phyloP scores from a whole-genome alignment of 2,888 invertebrate species.

The Metacarcinus magister region DNA sequence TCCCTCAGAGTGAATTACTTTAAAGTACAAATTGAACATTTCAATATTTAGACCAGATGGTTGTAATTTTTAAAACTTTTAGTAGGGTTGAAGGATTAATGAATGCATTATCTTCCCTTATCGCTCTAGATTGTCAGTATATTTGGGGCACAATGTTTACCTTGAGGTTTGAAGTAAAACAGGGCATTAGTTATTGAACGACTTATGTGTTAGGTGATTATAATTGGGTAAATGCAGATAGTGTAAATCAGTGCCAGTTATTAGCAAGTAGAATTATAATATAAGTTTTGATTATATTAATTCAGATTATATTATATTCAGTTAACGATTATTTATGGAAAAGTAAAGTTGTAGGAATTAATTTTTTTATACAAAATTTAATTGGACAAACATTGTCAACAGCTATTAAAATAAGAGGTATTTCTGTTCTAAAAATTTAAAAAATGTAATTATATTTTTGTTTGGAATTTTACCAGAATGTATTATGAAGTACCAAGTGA shows the following conservation, averaged over 20 bases:
- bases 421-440: not conserved
- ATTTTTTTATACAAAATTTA: not conserved
- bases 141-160: not conserved
- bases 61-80: slow-evolving; percentile 16
- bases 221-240: not conserved
- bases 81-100: slow-evolving; percentile 19
- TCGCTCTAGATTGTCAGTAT: not conserved
- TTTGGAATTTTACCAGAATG: not conserved
- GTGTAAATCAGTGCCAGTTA: slow-evolving; percentile 23
- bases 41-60: not conserved
- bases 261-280: not conserved
- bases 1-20: slow-evolving; percentile 9
- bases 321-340: not conserved
- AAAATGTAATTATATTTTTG: not conserved
- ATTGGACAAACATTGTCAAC: not conserved
- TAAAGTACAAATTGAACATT: slow-evolving; percentile 26
- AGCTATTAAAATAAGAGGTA: not conserved
- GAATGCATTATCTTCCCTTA: not conserved
- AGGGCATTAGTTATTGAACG: not conserved
- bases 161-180: not conserved
- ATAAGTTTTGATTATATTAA: not conserved
- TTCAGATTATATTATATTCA: not conserved
- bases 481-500: not conserved
- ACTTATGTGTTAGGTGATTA: not conserved
- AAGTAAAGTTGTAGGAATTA: not conserved